phyloP scores from a whole-genome alignment of 2,797 vertebrate species.

The Martes flavigula region DNA sequence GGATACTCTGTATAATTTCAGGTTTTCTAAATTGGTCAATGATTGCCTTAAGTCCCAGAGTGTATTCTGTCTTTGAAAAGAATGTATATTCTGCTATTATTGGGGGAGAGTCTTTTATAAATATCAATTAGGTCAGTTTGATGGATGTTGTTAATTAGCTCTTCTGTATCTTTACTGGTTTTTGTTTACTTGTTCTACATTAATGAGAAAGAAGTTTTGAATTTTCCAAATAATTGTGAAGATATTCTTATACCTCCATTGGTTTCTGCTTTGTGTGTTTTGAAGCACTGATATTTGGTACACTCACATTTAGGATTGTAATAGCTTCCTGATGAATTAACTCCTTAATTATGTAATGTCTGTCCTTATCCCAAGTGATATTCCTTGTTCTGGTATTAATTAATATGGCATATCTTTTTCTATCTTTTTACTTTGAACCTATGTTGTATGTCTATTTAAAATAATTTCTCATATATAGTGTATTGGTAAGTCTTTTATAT shows the following conservation, averaged over 20 bases:
- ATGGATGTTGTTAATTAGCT: neutral
- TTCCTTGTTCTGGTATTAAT: neutral
- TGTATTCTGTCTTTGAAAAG: slow-evolving; percentile 13
- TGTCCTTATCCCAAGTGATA: neutral
- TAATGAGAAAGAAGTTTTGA: neutral
- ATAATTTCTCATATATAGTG: neutral
- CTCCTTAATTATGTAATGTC: neutral
- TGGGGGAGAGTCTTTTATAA: neutral
- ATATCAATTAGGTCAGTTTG: neutral
- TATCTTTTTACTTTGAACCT: neutral
- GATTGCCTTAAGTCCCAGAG: neutral
- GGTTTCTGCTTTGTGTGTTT: neutral
- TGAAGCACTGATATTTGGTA: neutral
- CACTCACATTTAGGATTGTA: neutral
- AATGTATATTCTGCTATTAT: neutral
- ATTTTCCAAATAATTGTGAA: neutral
- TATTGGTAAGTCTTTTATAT: neutral
- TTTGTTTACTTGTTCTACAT: neutral
- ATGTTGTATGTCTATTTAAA: neutral
- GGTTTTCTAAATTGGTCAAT: neutral
- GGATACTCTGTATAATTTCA: neutral
- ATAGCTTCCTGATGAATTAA: neutral
- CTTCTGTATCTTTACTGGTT: neutral
- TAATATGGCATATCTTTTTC: neutral
- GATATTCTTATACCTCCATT: neutral